Percentiles rank a stretch among this genome's conserved stretches.
phyloP scores from a whole-genome alignment of 2,797 vertebrate genomes.

The Centroberyx gerrardi region DNA sequence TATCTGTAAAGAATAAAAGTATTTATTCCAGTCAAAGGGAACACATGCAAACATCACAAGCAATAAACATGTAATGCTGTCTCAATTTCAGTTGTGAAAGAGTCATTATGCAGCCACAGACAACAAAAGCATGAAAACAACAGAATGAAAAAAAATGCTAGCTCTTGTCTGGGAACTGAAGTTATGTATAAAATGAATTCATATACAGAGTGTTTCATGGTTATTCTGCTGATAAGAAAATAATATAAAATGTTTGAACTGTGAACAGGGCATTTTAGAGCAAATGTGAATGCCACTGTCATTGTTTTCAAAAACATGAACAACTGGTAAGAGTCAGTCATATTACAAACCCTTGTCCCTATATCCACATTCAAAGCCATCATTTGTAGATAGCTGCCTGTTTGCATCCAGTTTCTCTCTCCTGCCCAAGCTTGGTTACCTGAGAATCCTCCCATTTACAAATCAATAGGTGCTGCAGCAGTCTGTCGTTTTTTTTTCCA shows the following conservation, averaged over 20 bases:
- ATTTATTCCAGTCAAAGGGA: conserved; percentile 16
- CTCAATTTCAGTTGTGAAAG: conserved; percentile 53
- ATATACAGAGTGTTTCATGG: conserved; percentile 30
- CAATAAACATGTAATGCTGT: conserved; percentile 38
- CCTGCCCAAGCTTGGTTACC: conserved; percentile 33
- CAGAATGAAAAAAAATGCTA: conserved; percentile 11
- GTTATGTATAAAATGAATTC: conserved; percentile 14
- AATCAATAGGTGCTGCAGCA: conserved; percentile 36
- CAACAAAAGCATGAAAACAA: conserved; percentile 38
- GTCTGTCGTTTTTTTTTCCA: conserved; percentile 33
- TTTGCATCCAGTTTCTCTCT: conserved; percentile 13
- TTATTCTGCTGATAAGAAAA: conserved; percentile 18
- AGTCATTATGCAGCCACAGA: conserved; percentile 35
- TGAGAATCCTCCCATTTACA: conserved; percentile 16
- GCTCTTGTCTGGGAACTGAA: conserved; percentile 13
- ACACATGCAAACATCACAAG: conserved; percentile 1
- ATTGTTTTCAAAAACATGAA: conserved; percentile 17
- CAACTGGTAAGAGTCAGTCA: conserved; percentile 33
- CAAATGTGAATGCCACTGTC: conserved; percentile 24
- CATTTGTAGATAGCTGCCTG: conserved; percentile 5
- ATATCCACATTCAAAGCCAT: conserved; percentile 1
- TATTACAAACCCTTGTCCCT: conserved; percentile 44
- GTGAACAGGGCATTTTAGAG: conserved; percentile 29
- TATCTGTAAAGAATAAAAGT: conserved; percentile 35
- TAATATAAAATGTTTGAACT: conserved; percentile 4